Base-by-base conservation (phyloP, 2,113 vertebrate species). In the Protobothrops mucrosquamatus region DNA sequence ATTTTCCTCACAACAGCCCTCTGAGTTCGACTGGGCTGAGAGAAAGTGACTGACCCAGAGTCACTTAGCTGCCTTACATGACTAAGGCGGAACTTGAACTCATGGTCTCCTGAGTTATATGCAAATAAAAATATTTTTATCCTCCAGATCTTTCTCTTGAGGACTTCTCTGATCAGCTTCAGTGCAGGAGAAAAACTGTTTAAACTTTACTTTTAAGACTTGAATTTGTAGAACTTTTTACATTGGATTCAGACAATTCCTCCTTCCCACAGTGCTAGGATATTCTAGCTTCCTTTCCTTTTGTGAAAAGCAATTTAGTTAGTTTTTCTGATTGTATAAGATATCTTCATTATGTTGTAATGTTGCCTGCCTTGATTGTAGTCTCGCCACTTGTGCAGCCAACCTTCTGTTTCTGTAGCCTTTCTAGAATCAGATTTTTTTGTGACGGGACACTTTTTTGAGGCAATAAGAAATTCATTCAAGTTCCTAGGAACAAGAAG, bases 401-500 rank as follows among this genome's bases (percentile, higher is more conserved):
- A 93, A 92, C 59, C 87, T 26, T 39, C 92, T 86, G 0, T 92
- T 94, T 90, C 74, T 18, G n/a, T 81, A 93, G 59, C 92, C 94
- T 90, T 11, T 93, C 89, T 91, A 94, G 91, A 54, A 94, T 94
- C 54, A 64, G 57, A 54, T 94, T 95, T 95, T 95, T 90, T 91
- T 15, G 29, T 14, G 29, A 2, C 6, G 12, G 89, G 56, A 48
- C 39, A 61, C 88, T 95, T 92, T 88, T 94, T 91, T 9, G 52
- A 81, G 48, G 6, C 92, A 59, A 91, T 95, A 94, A 93, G 91
- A 93, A 95, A 90, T 52, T 8, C 87, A 87, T 88, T 93, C 90
- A 90, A 22, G 26, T 94, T 91, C 94, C 92, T 52, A 64, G 92
- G 52, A 92, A 87, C 46, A 74, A 87, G 85, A 91, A 88, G 57